Conservation (phyloP, 2,113 vertebrate genomes). For the Crotalus viridis region DNA sequence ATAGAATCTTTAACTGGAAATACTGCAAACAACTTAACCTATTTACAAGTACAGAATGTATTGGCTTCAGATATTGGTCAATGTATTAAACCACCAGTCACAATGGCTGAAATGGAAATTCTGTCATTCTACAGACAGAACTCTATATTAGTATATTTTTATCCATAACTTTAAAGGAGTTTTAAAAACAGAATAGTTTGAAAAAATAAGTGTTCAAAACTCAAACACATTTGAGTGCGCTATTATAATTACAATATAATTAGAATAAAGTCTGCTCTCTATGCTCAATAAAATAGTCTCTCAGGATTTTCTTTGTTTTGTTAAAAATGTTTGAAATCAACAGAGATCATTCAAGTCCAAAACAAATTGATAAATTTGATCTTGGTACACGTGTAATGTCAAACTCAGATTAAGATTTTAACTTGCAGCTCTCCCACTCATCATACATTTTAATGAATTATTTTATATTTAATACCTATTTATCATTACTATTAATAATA, state of each 20-base stretch:
- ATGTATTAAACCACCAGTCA: constrained; percentile 67
- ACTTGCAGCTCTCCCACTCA: neutral
- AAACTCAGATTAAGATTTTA: neutral
- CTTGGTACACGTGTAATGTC: neutral
- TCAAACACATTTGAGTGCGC: neutral
- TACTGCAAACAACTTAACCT: constrained; percentile 44
- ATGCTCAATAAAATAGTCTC: neutral
- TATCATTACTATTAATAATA: neutral
- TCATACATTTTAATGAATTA: neutral
- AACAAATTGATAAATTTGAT: neutral
- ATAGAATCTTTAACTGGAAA: constrained; percentile 45
- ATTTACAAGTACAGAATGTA: constrained; percentile 80
- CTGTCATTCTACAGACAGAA: constrained; percentile 14
- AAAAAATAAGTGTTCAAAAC: neutral
- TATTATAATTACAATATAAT: constrained; percentile 16
- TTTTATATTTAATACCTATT: neutral
- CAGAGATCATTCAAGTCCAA: neutral
- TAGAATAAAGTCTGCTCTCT: constrained; percentile 34
- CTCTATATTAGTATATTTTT: constrained; percentile 42
- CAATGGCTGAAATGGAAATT: constrained; percentile 78
- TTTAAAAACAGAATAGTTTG: constrained; percentile 36
- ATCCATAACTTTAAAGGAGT: constrained; percentile 39
- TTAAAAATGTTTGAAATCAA: neutral
- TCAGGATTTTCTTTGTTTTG: neutral
- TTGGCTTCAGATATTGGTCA: constrained; percentile 60